phyloP scores from a whole-genome alignment of 2,797 vertebrate genomes.

The Linurgus olivaceus region DNA sequence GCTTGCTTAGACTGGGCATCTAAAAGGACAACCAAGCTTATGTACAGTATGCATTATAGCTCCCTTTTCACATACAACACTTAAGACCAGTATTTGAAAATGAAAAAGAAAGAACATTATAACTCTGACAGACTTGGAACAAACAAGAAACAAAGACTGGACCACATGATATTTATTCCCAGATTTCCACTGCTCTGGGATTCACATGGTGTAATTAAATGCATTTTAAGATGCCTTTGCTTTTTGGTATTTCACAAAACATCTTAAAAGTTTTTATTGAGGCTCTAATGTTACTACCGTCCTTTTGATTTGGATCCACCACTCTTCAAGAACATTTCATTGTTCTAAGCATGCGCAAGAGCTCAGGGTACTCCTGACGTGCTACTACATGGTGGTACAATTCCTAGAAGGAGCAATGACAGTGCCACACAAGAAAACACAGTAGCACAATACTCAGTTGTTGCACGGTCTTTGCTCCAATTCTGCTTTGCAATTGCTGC shows the following conservation, averaged over 20 bases:
- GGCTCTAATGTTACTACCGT: not conserved
- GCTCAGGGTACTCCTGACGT: not conserved
- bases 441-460: not conserved
- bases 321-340: not conserved
- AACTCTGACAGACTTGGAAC: not conserved
- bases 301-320: not conserved
- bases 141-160: not conserved
- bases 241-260: not conserved
- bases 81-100: not conserved
- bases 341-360: not conserved
- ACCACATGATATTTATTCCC: not conserved
- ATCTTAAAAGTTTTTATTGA: not conserved
- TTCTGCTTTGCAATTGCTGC: not conserved
- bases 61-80: not conserved
- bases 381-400: not conserved
- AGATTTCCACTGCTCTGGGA: not conserved
- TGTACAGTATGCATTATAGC: not conserved
- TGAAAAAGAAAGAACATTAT: not conserved
- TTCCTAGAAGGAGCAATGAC: not conserved
- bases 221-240: not conserved
- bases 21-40: not conserved
- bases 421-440: not conserved
- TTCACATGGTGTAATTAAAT: not conserved
- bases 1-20: not conserved
- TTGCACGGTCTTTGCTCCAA: not conserved